phyloP scores from a whole-genome alignment of 2,888 invertebrate genomes.

The Philaethria dido region DNA sequence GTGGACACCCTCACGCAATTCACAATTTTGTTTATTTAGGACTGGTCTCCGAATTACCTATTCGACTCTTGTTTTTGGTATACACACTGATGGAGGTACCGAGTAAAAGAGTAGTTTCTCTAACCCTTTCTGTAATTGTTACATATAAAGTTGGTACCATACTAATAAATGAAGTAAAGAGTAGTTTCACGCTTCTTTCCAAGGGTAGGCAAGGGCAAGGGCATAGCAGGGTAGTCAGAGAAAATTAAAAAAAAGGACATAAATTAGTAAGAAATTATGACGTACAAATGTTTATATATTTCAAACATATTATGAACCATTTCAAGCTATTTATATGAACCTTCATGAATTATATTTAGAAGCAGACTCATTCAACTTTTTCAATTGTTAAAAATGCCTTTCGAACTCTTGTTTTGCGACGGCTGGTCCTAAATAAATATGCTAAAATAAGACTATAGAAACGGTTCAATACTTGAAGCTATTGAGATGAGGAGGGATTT shows the following conservation, averaged over 20 bases:
- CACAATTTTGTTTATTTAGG: conserved; percentile 76
- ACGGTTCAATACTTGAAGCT: conserved; percentile 65
- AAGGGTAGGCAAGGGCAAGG: too few relatives aligned
- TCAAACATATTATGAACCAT: too few relatives aligned
- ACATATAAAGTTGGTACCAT: not conserved
- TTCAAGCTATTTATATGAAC: too few relatives aligned
- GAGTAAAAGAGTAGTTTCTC: conserved; percentile 18
- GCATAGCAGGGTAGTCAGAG: too few relatives aligned
- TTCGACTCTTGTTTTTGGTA: conserved; percentile 51
- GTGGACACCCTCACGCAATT: conserved; percentile 65
- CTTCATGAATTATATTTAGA: conserved; percentile 30
- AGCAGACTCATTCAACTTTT: conserved; percentile 65
- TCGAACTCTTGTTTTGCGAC: conserved; percentile 51
- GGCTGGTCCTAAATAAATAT: conserved; percentile 68
- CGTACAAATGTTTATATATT: too few relatives aligned
- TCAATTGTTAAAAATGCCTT: conserved; percentile 61
- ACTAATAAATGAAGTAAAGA: too few relatives aligned
- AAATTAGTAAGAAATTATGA: too few relatives aligned
- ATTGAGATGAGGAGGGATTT: conserved; percentile 66
- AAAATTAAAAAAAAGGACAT: too few relatives aligned
- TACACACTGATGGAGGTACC: conserved; percentile 39
- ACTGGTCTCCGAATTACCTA: conserved; percentile 64
- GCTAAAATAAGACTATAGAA: conserved; percentile 66
- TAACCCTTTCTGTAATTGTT: not conserved
- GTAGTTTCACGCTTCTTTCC: too few relatives aligned